Evolutionary conservation across 64 coral and sea anemone genomes (phyloP), one percentile per base, ranked within the genome.

Genomic region (Stichodactyla helianthus): DNA sequence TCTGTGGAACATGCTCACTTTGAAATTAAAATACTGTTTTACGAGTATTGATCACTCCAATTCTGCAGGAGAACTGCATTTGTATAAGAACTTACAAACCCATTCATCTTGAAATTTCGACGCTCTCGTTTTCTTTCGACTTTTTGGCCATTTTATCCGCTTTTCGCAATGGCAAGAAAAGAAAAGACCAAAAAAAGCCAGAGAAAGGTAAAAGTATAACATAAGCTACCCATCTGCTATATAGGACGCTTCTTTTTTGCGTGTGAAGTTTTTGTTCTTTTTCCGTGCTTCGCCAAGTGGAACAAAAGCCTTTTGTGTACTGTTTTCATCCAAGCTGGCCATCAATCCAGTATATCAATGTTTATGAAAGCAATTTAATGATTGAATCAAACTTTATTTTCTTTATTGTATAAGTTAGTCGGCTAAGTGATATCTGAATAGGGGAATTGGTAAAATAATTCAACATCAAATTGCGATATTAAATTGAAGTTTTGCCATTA

Each of bases 151-250:
- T 74, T 31, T 31, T 74, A 12, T 74, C 25, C 17, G 68, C 10
- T 74, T 74, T 74, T 27, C 7, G 1, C 68, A 74, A 74, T 74
- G 68, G 68, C 10, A 74, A 74, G 68, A 31, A 74, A 74, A 74
- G 68, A 74, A 74, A 74, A 31, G 25, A 74, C 7, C 68, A 74
- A 74, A 74, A 74, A 74, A 74, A 31, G 68, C 11, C 68, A 74
- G 4, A n/a, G 27, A 27, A 74, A 74, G 68, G 68, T 74, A 74
- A 74, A 71, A 74, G 4, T 23, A 74, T n/a, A n/a, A 74, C 11
- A 74, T 74, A 11, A 31, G 12, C 8, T 31, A 31, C 27, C 7
- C 8, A 74, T 12, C 5, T 74, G 68, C 22, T 22, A 13, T 22
- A 13, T n/a, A 65, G 18, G 62, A 65, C 5, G 5, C 22, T 31